These are phyloP conservation scores for Acanthiza pusilla DNA, from an alignment of 2,797 vertebrate genomes.

Conservation along the genomic window DNA sequence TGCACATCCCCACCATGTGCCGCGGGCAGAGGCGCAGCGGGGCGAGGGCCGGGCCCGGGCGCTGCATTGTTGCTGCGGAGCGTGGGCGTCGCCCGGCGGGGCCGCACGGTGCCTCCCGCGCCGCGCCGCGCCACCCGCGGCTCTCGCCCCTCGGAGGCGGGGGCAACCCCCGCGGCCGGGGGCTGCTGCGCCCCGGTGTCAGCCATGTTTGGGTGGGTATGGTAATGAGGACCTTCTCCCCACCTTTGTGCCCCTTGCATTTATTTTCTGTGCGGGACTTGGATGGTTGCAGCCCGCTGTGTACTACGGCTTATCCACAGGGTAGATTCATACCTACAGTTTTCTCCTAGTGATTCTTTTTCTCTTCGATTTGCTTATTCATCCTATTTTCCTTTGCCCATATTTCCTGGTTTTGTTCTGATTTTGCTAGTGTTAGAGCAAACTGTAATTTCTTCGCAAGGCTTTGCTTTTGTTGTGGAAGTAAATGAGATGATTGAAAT, in stretches of 20 bases:
- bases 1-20: background rate
- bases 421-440: background rate
- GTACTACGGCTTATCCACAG: background rate
- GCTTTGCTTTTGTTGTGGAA: background rate
- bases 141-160: background rate
- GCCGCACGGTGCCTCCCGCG: background rate
- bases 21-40: background rate
- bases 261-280: background rate
- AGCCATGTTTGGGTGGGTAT: slow-evolving; percentile 30
- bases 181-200: background rate
- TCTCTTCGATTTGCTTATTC: background rate
- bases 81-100: background rate
- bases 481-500: background rate
- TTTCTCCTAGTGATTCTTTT: background rate
- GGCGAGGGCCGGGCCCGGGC: background rate
- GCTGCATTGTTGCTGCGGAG: background rate
- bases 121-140: background rate
- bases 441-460: background rate
- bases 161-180: background rate
- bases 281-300: background rate
- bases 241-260: background rate
- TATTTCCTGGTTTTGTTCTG: background rate
- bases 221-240: slow-evolving; percentile 37
- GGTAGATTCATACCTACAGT: background rate
- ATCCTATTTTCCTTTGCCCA: background rate